Evolutionary conservation across 2,113 vertebrate species (phyloP), one percentile per base, ranked within the genome.

Genomic region (Amblyopsis rosae): DNA sequence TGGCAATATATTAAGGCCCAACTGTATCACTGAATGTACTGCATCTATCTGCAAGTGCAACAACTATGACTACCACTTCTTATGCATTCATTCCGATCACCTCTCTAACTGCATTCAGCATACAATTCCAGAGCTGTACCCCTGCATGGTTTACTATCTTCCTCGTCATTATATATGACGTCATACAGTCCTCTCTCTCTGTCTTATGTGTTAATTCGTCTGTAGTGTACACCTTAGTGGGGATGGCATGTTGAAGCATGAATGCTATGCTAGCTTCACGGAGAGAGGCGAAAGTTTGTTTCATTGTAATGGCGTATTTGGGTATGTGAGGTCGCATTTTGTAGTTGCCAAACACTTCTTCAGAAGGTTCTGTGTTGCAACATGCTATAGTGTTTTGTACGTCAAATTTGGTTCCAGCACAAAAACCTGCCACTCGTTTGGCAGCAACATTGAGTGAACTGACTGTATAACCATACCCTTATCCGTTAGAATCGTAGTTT

Each of bases 1-100:
- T 91, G 90, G 88, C 84, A 86, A 62, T 51, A 79, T 82, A 62
- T 49, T 64, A 80, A 81, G 84, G 87, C 87, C 35, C 86, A 88
- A 85, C 74, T 84, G 68, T 86, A 48, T 87, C 88, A 88, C 80
- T 86, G 86, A 89, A 90, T 90, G 87, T 88, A 82, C 82, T 81
- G 88, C 87, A 89, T 90, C 87, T 84, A 79, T 89, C 88, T 88
- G 85, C 86, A 91, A 89, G 83, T 88, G 88, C 88, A 86, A 84
- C 85, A 76, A 86, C 83, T 90, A 58, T 84, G 80, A 88, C 87
- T 87, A 85, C 80, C 90, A 90, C 87, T 84, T 87, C 82, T 89
- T 86, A 81, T 86, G 86, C 90, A 88, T 87, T 91, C 84, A 89
- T 90, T 88, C 82, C 85, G 88, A 86, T 90, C 90, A 91, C 88